These are phyloP conservation scores for Eucera pruinosa DNA, from an alignment of 2,888 invertebrate species.

Conservation along the genomic window DNA sequence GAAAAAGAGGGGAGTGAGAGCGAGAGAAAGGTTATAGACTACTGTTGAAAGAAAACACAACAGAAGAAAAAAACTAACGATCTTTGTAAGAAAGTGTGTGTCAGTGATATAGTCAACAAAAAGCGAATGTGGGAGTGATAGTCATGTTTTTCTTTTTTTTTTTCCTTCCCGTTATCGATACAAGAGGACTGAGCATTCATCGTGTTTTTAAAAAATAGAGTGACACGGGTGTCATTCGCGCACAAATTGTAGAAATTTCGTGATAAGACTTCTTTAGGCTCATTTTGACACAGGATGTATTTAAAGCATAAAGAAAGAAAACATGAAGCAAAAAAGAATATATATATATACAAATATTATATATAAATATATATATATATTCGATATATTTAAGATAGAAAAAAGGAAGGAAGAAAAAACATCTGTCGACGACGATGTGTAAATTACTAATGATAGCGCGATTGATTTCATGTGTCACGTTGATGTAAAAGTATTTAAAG, in stretches of 20 bases:
- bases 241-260: constrained; percentile 61
- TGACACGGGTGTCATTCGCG: constrained; percentile 68
- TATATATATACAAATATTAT: too few relatives aligned
- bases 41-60: constrained; percentile 31
- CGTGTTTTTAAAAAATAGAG: constrained; percentile 57
- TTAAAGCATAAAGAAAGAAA: too few relatives aligned
- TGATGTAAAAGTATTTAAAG: constrained; percentile 70
- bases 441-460: constrained; percentile 58
- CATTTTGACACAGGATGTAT: constrained; percentile 28
- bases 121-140: constrained; percentile 62
- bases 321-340: too few relatives aligned
- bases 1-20: constrained; percentile 32
- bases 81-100: constrained; percentile 59
- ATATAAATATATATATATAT: too few relatives aligned
- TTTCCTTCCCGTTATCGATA: constrained; percentile 47
- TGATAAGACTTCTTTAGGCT: constrained; percentile 28
- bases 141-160: constrained; percentile 46
- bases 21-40: constrained; percentile 45
- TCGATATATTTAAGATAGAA: too few relatives aligned
- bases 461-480: constrained; percentile 71
- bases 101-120: constrained; percentile 55
- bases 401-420: constrained; percentile 34
- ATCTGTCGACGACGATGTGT: constrained; percentile 42
- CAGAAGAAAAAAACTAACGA: constrained; percentile 12
- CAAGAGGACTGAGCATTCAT: constrained; percentile 46